phyloP scores from a whole-genome alignment of 2,888 invertebrate species.

The Aporophyla nigra region DNA sequence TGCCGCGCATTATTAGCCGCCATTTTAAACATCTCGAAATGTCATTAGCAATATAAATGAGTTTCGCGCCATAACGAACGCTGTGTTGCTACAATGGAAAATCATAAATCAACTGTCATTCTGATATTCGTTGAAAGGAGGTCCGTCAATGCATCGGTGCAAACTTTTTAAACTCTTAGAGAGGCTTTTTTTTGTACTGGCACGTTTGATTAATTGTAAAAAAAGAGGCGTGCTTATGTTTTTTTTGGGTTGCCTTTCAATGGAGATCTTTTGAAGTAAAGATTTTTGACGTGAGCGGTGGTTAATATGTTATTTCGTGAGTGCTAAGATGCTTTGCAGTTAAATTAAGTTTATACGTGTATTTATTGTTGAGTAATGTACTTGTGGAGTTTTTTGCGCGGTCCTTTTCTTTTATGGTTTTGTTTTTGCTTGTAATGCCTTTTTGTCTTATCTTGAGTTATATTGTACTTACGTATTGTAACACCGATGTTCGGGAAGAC shows the following conservation, averaged over 20 bases:
- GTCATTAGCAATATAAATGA: slow-evolving; percentile 89
- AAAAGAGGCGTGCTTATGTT: slow-evolving; percentile 75
- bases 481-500: slow-evolving; percentile 31
- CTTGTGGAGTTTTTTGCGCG: slow-evolving; percentile 36
- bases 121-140: slow-evolving; percentile 89
- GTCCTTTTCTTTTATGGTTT: slow-evolving; percentile 41
- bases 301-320: slow-evolving; percentile 69
- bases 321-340: slow-evolving; percentile 67
- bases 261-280: slow-evolving; percentile 74
- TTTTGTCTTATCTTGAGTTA: slow-evolving; percentile 49
- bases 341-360: slow-evolving; percentile 66
- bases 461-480: slow-evolving; percentile 46
- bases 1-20: slow-evolving; percentile 76
- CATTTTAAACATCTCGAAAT: slow-evolving; percentile 86
- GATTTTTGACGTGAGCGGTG: slow-evolving; percentile 66
- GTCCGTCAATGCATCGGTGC: slow-evolving; percentile 89
- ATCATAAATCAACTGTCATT: slow-evolving; percentile 89
- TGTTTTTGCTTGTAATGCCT: slow-evolving; percentile 31
- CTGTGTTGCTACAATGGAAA: slow-evolving; percentile 86
- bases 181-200: slow-evolving; percentile 72
- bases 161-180: slow-evolving; percentile 85
- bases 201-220: slow-evolving; percentile 85
- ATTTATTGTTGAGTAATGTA: slow-evolving; percentile 54
- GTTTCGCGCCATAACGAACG: slow-evolving; percentile 88
- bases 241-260: slow-evolving; percentile 70